Base-by-base conservation (phyloP, 2,888 invertebrate species). In the Flexamia atlantica region DNA sequence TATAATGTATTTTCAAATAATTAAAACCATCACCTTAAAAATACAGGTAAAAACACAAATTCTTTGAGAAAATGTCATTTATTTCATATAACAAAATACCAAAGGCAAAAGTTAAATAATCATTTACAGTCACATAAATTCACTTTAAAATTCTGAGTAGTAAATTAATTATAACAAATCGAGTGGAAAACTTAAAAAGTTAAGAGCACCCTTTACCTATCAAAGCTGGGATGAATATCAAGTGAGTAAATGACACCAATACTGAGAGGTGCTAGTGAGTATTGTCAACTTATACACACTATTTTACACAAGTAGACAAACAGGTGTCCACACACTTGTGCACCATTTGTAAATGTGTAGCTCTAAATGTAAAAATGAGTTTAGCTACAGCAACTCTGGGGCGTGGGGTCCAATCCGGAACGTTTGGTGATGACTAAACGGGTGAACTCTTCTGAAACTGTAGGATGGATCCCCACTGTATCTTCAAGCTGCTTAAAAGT, bases 361-460 rank as follows among this genome's bases (percentile, higher is more conserved):
- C 14, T 17, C 12, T 46, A 17, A 3, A 46, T 46, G 46, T 46
- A 17, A 46, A 46, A 17, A 17, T 46, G 42, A 0, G 30, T 53
- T 92, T 98, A 98, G 93, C 98, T 98, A 95, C 98, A 98, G 93
- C 98, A 98, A 82, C 97, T 96, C 64, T 97, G 95, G 76, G 97
- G 97, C 88, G 95, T 96, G 86, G 97, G 96, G 90, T 97, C 97
- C 88, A 93, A 91, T 72, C 98, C 98, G 79, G 98, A 98, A 86
- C 97, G 94, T 91, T 98, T 98, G 84, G 98, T 98, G 89, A 98
- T 94, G 89, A 93, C 93, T 87, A 98, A 92, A 81, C 97, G 95
- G 0, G 97, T 98, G 90, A 98, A 97, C 91, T 97, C 98, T 91
- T 98, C 98, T 0, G 98, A 97, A 82, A 95, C 94, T 0, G 98